Conservation (phyloP, 1,140 invertebrate species). For the Bombus sylvicola region DNA sequence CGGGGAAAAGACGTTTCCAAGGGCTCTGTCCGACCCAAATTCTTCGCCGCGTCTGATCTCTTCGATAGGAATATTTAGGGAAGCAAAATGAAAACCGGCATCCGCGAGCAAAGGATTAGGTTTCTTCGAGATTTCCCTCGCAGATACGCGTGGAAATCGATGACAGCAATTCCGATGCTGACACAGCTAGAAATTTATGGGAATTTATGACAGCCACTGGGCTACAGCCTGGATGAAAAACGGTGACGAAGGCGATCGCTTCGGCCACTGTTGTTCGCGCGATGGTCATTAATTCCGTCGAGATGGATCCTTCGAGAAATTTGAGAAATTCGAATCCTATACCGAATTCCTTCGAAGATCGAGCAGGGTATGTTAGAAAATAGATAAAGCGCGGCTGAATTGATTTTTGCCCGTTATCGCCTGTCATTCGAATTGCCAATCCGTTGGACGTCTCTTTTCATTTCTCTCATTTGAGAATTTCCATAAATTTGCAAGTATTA, state of each 20-base stretch:
- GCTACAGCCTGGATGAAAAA: too few species aligned
- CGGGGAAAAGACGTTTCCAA: conserved; percentile 17
- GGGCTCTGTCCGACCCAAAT: background rate
- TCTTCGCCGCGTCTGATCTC: background rate
- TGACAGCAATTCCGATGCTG: conserved; percentile 4
- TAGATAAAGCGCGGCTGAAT: background rate
- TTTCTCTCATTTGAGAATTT: background rate
- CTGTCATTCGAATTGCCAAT: too few species aligned
- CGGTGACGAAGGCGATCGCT: background rate
- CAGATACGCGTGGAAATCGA: conserved; percentile 9
- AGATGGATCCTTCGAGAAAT: background rate
- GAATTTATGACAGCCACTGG: background rate
- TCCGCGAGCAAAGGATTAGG: background rate
- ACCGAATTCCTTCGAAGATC: too few species aligned
- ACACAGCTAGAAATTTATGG: background rate
- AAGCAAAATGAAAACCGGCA: background rate
- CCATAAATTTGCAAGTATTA: background rate
- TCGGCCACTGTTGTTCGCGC: too few species aligned
- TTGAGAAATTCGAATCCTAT: background rate
- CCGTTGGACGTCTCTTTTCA: too few species aligned
- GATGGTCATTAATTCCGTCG: too few species aligned
- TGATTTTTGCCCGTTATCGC: too few species aligned
- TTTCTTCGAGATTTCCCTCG: background rate
- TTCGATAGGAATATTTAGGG: background rate
- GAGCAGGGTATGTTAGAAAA: background rate